Base-by-base conservation (phyloP, 2,797 vertebrate genomes). In the Acanthurus lineatus region DNA sequence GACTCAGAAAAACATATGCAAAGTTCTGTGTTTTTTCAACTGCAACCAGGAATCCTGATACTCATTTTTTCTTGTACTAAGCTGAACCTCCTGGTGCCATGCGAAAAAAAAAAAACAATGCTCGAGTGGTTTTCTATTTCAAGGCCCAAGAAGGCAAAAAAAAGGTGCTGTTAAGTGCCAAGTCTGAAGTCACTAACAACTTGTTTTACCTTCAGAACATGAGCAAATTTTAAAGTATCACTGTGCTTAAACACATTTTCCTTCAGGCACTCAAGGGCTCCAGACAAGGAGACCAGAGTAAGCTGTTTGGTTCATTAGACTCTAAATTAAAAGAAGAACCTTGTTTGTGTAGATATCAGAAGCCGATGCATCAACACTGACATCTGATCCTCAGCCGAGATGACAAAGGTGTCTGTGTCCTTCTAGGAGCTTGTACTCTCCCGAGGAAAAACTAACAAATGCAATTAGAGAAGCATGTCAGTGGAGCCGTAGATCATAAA, bases 401-500 rank as follows among this genome's bases (percentile, higher is more conserved):
- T 52, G 70, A 73, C 63, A 68, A 70, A 71, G 54, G 70, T 54
- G 48, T 35, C 10, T 1, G 38, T 42, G 44, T 77, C 57, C 47
- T 73, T 12, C 51, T 1, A 63, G 56, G 56, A 74, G 45, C 32
- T 28, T 5, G 1, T 3, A 9, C 54, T 14, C 52, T 48, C 25
- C 82, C 64, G 0, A 2, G 59, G 82, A 73, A 68, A 77, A 64
- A 67, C 53, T 52, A 48, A 76, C 79, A 81, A 86, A 89, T 64
- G 74, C 53, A 75, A 84, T 88, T 85, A 89, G 78, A 88, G 69
- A 60, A 69, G 83, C 57, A 22, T 15, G 77, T 87, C 89, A 89
- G 65, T 40, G 69, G 32, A 42, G 76, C 76, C 58, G 53, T 82
- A 79, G 76, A 86, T 78, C 86, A 92, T 81, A 89, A 92, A 86